phyloP scores from a whole-genome alignment of 2,797 vertebrate species.

The Phoebastria nigripes region DNA sequence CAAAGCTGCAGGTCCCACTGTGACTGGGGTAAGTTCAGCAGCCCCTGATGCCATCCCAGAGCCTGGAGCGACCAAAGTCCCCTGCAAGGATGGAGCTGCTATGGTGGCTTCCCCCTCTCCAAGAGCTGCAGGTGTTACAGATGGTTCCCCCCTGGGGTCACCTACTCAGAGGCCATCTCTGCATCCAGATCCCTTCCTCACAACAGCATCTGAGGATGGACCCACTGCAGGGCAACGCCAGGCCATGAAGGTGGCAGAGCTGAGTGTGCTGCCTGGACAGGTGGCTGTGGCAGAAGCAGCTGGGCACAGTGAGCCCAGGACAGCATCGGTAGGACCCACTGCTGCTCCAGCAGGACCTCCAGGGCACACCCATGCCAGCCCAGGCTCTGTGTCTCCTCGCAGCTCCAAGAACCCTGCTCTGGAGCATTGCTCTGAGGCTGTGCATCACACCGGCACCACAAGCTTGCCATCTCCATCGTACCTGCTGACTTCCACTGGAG shows the following conservation, averaged over 20 bases:
- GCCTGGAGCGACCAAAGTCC: rapidly evolving
- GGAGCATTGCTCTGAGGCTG: rapidly evolving
- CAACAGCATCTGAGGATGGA: background rate
- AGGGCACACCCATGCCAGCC: background rate
- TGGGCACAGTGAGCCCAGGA: background rate
- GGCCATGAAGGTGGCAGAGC: background rate
- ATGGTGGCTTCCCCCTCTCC: background rate
- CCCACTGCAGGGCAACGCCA: background rate
- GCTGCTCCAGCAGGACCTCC: background rate
- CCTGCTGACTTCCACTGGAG: rapidly evolving
- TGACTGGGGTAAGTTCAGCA: background rate
- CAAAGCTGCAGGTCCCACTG: rapidly evolving
- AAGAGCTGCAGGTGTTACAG: background rate
- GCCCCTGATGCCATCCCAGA: background rate
- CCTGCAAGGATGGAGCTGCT: background rate
- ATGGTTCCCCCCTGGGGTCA: background rate
- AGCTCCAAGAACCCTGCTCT: background rate
- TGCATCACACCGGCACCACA: rapidly evolving
- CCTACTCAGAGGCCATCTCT: background rate
- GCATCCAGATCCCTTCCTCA: background rate
- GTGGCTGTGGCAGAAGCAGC: background rate
- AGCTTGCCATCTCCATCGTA: background rate
- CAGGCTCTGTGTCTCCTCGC: background rate
- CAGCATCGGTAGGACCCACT: rapidly evolving
- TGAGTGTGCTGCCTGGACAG: background rate